phyloP scores from a whole-genome alignment of 2,888 invertebrate genomes.

The Drosophila formosana region DNA sequence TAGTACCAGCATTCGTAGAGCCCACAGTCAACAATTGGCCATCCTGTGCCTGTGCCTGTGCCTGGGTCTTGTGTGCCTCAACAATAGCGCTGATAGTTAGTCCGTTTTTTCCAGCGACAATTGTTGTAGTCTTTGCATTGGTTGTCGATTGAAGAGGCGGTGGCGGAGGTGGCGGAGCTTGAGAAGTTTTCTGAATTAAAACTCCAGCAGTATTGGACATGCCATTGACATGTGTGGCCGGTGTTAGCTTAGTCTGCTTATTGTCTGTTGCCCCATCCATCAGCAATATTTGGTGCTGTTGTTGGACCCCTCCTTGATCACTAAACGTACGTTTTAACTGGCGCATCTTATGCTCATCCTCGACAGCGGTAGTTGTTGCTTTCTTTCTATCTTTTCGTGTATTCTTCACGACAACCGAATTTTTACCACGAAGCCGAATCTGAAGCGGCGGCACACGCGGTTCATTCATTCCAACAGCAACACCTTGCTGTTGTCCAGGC shows the following conservation, averaged over 20 bases:
- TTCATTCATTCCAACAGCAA: conserved; percentile 86
- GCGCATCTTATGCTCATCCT: conserved; percentile 80
- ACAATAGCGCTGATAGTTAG: conserved; percentile 78
- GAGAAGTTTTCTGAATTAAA: conserved; percentile 58
- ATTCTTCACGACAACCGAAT: conserved; percentile 93
- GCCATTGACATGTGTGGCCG: conserved; percentile 64
- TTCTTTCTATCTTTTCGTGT: conserved; percentile 90
- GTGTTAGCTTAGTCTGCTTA: conserved; percentile 68
- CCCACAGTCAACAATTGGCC: conserved; percentile 85
- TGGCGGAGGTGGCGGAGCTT: conserved; percentile 22
- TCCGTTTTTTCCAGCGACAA: conserved; percentile 80
- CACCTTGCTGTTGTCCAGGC: conserved; percentile 33
- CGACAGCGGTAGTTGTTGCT: conserved; percentile 39
- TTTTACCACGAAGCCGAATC: conserved; percentile 91
- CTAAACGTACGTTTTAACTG: conserved; percentile 70
- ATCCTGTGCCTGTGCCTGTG: conserved; percentile 20
- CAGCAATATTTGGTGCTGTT: conserved; percentile 15
- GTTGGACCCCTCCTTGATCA: conserved; percentile 43
- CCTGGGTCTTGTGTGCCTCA: conserved; percentile 60
- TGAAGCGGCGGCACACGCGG: conserved; percentile 95
- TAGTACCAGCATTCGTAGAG: conserved; percentile 90
- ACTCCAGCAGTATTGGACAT: conserved; percentile 54
- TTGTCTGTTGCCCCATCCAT: conserved; percentile 40
- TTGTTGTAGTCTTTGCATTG: conserved; percentile 65
- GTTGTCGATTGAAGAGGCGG: conserved; percentile 20